A percentile compares a stretch with the other conserved stretches of the same genome.
Evolutionary conservation across 2,888 invertebrate genomes (phyloP).

Genomic region (Brassicogethes aeneus): DNA sequence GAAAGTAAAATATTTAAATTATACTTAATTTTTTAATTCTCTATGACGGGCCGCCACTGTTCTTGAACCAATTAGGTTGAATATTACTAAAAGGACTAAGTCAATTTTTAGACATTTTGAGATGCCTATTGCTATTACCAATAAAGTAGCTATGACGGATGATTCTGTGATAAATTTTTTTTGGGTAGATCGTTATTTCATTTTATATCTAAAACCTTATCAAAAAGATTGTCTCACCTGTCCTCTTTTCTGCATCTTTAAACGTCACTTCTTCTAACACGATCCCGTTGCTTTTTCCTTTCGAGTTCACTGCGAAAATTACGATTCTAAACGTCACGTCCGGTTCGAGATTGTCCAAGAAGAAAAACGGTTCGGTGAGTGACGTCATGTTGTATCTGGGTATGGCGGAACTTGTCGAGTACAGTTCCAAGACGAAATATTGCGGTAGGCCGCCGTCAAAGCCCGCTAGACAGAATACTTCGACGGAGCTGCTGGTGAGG

Average conservation of each 20-base stretch:
- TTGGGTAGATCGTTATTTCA: no score
- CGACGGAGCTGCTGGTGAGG: constrained; percentile 72
- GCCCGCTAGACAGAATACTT: constrained; percentile 69
- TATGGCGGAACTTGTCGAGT: constrained; percentile 40
- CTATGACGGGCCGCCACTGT: no score
- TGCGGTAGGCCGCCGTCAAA: constrained; percentile 88
- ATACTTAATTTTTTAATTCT: no score
- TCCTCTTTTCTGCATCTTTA: constrained; percentile 69
- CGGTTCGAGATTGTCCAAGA: constrained; percentile 68
- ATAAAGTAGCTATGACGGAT: no score
- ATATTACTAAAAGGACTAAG: no score
- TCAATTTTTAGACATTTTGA: no score
- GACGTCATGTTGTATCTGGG: constrained; percentile 54
- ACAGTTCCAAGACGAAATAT: constrained; percentile 74
- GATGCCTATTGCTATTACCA: no score
- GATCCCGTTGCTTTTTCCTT: constrained; percentile 67
- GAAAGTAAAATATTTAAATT: no score
- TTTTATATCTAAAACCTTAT: no score
- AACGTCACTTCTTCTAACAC: constrained; percentile 69
- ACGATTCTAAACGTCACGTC: constrained; percentile 70
- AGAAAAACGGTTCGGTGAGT: constrained; percentile 62
- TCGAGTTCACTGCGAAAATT: constrained; percentile 72
- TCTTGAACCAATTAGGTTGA: no score
- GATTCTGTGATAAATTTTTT: no score
- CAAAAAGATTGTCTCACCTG: constrained; percentile 53